Percentiles rank a stretch among this genome's conserved stretches.
Evolutionary conservation across 2,113 vertebrate species (phyloP).

Genomic region (Gila orcuttii): DNA sequence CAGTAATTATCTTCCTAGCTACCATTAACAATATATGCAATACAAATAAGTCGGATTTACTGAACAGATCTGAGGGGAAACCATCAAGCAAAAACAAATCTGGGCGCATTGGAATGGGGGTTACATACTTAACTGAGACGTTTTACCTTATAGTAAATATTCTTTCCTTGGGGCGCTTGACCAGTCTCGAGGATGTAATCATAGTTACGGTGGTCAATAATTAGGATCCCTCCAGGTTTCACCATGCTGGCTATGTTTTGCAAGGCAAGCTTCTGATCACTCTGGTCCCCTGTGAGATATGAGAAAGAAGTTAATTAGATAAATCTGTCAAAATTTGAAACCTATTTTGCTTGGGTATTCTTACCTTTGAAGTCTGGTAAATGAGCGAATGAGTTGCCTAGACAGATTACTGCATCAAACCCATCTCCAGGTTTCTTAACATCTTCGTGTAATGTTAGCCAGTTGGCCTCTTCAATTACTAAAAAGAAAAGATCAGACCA

Average conservation of each 20-base stretch:
- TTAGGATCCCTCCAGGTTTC: constrained; percentile 85
- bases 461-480: constrained; percentile 99
- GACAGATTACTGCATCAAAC: constrained; percentile 95
- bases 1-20: too few relatives aligned
- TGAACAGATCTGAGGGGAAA: too few relatives aligned
- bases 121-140: too few relatives aligned
- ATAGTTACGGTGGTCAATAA: constrained; percentile 97
- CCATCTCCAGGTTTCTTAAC: constrained; percentile 83
- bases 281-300: constrained; percentile 87
- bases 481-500: background rate
- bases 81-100: too few relatives aligned
- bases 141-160: constrained; percentile 96
- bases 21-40: too few relatives aligned
- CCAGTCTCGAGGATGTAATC: constrained; percentile 95
- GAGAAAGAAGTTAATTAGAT: background rate
- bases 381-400: constrained; percentile 97
- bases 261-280: constrained; percentile 90
- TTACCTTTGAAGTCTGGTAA: constrained; percentile 97
- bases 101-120: too few relatives aligned
- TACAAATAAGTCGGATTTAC: too few relatives aligned
- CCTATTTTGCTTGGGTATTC: background rate
- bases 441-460: constrained; percentile 87
- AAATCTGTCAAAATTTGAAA: background rate
- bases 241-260: constrained; percentile 95
- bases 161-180: constrained; percentile 88